Evolutionary conservation across 2,888 invertebrate species (phyloP).

Genomic region (Ischnus inquisitorius): DNA sequence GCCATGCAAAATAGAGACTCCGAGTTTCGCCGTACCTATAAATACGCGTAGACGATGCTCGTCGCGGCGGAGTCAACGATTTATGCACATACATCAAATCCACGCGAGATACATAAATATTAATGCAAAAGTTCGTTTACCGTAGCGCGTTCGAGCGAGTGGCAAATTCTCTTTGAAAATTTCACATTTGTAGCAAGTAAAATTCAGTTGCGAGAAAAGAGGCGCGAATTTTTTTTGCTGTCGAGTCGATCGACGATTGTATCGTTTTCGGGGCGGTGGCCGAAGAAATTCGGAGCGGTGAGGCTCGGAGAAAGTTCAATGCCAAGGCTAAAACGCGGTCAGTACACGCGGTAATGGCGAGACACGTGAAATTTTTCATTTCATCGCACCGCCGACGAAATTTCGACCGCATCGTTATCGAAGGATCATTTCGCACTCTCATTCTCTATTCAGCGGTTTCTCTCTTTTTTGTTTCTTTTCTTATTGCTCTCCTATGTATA

Average conservation of each 20-base stretch:
- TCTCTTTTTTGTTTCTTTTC: constrained; percentile 7
- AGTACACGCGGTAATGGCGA: constrained; percentile 58
- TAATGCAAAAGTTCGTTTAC: constrained; percentile 13
- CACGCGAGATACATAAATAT: constrained; percentile 43
- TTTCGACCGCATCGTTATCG: constrained; percentile 3
- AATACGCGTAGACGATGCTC: neutral
- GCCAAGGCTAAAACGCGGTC: constrained; percentile 82
- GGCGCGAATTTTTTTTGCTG: neutral
- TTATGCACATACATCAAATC: constrained; percentile 39
- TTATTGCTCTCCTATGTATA: neutral
- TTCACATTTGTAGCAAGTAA: neutral
- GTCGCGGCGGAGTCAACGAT: constrained; percentile 6
- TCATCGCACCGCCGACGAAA: constrained; percentile 3
- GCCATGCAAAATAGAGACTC: neutral
- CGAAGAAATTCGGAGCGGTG: constrained; percentile 70
- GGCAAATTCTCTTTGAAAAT: constrained; percentile 30
- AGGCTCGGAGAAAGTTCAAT: constrained; percentile 80
- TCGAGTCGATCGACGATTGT: constrained; percentile 31
- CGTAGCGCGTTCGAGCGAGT: constrained; percentile 41
- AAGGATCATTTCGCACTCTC: constrained; percentile 20
- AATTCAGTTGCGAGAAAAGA: neutral
- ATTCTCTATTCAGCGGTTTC: constrained; percentile 19
- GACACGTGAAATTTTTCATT: constrained; percentile 60
- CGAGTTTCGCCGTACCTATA: neutral
- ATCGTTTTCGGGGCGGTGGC: constrained; percentile 51